These are phyloP conservation scores for Nyctereutes procyonoides DNA, from an alignment of 2,113 vertebrate genomes.

Conservation along the genomic window DNA sequence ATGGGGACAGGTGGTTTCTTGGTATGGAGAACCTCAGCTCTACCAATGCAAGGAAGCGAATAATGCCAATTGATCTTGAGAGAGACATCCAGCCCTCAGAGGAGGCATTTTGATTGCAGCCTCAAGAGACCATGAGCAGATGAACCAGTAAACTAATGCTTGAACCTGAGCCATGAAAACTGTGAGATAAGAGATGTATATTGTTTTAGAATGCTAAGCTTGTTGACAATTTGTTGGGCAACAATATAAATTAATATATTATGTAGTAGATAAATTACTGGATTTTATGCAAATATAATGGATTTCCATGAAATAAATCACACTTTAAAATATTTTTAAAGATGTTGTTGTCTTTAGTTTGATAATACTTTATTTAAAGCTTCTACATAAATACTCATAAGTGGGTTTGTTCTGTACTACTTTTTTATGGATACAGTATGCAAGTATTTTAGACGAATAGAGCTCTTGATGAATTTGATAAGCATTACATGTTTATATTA, in stretches of 20 bases:
- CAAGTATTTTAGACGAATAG: neutral
- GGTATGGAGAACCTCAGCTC: neutral
- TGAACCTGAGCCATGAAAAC: neutral
- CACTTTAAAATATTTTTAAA: neutral
- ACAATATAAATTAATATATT: neutral
- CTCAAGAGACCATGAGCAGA: neutral
- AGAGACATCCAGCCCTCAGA: neutral
- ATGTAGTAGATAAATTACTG: neutral
- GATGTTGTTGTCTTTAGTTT: neutral
- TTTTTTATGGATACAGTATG: neutral
- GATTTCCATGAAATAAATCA: neutral
- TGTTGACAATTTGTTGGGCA: neutral
- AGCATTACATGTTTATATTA: neutral
- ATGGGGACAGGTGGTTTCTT: neutral
- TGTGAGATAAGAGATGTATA: neutral
- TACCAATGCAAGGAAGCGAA: neutral
- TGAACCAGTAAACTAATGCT: neutral
- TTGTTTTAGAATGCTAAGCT: neutral
- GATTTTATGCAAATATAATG: neutral
- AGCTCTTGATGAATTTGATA: neutral
- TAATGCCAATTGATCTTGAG: neutral
- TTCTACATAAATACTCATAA: neutral
- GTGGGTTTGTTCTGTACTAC: neutral
- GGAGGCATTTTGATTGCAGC: neutral
- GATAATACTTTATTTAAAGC: neutral